Conservation (phyloP, 2,888 invertebrate genomes). For the Ferdinandea cuprea region DNA sequence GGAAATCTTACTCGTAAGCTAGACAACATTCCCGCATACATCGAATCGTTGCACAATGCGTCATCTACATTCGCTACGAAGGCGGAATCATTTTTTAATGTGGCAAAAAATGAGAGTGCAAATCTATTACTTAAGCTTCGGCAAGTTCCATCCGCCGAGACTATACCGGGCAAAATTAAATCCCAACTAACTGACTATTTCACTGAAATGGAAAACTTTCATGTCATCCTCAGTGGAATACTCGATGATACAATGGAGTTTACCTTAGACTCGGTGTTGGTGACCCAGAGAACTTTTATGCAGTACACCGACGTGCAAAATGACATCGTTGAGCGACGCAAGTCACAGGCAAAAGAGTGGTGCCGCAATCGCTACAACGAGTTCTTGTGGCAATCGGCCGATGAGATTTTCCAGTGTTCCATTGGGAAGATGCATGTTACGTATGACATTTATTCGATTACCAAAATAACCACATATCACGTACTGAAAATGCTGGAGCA, state of each 20-base stretch:
- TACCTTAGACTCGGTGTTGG: conserved; percentile 76
- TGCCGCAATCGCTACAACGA: conserved; percentile 78
- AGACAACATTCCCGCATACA: conserved; percentile 76
- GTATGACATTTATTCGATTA: conserved; percentile 79
- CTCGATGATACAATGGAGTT: conserved; percentile 80
- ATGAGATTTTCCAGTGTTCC: conserved; percentile 78
- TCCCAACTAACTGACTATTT: conserved; percentile 79
- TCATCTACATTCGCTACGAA: conserved; percentile 76
- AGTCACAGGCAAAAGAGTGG: conserved; percentile 75
- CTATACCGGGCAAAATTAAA: conserved; percentile 76
- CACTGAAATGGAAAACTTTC: conserved; percentile 81
- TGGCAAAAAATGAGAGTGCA: conserved; percentile 78
- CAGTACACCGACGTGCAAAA: conserved; percentile 78
- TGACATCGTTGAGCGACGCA: conserved; percentile 75
- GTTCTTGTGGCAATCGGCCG: conserved; percentile 78
- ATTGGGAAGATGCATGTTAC: conserved; percentile 76
- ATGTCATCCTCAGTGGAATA: conserved; percentile 78
- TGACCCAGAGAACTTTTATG: conserved; percentile 76
- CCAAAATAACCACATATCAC: conserved; percentile 78
- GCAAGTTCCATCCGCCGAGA: conserved; percentile 77
- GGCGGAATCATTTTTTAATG: conserved; percentile 76
- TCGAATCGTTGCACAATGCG: conserved; percentile 75
- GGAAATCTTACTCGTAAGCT: conserved; percentile 78
- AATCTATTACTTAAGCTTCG: conserved; percentile 78
- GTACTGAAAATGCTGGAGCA: conserved; percentile 80